These are phyloP conservation scores for Rhea americana DNA, from an alignment of 2,113 vertebrate genomes.

Conservation along the genomic window DNA sequence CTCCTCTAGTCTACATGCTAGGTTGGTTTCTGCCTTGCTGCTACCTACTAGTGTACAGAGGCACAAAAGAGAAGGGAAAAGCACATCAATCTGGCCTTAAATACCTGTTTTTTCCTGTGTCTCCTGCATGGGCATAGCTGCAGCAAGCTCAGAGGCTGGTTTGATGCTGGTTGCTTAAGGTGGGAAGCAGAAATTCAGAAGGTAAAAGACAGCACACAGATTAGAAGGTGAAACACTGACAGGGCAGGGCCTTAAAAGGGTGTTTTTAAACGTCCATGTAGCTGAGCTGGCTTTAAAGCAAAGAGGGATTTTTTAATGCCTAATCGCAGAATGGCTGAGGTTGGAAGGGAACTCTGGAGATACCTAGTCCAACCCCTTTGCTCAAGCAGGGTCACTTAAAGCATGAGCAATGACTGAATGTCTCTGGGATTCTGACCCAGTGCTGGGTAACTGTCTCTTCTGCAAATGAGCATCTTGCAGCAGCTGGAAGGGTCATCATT, in stretches of 20 bases:
- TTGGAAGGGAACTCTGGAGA: too few relatives aligned
- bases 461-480: rapidly evolving
- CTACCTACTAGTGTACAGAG: constrained; percentile 12
- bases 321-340: too few relatives aligned
- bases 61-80: neutral
- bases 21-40: neutral
- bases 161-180: constrained; percentile 37
- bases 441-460: neutral
- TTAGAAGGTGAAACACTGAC: neutral
- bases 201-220: neutral
- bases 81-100: neutral
- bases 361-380: too few relatives aligned
- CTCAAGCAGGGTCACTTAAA: too few relatives aligned
- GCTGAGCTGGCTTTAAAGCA: neutral
- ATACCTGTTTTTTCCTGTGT: constrained; percentile 47
- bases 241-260: neutral
- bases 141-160: constrained; percentile 25
- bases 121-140: constrained; percentile 34
- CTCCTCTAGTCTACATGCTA: constrained; percentile 42
- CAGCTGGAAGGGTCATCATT: neutral
- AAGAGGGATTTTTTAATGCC: neutral
- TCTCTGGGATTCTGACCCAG: neutral
- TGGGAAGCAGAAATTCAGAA: constrained; percentile 36
- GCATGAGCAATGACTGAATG: neutral
- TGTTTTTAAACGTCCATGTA: neutral